Conservation (phyloP, 2,113 vertebrate species). For the Speoplatyrhinus poulsoni region DNA sequence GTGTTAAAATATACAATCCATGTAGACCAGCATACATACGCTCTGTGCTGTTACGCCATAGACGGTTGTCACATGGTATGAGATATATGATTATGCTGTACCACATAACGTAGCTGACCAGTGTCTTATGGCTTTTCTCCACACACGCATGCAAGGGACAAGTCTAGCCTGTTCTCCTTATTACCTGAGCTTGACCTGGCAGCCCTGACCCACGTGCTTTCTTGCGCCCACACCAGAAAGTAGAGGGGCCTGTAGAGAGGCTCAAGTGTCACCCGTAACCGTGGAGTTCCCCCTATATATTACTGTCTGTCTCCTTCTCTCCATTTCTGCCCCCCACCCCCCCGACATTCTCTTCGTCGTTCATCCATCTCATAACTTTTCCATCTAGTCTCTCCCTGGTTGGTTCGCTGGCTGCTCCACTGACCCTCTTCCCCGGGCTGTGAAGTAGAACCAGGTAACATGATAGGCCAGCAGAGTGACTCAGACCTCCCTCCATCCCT, state of each 20-base stretch:
- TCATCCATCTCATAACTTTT: neutral
- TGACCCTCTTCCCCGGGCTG: conserved; percentile 32
- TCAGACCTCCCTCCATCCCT: conserved; percentile 19
- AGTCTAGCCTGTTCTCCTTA: neutral
- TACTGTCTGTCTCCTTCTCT: neutral
- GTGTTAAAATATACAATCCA: neutral
- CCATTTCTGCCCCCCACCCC: conserved; percentile 7
- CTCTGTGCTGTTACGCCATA: neutral
- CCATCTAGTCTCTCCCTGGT: neutral
- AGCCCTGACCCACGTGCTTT: neutral
- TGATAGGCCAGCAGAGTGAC: conserved; percentile 41
- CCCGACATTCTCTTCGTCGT: neutral
- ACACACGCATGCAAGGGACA: neutral
- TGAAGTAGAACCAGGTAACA: conserved; percentile 55
- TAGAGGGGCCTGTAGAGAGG: neutral
- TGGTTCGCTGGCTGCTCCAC: conserved; percentile 20
- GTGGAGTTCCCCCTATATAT: neutral
- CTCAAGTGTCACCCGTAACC: conserved; percentile 18
- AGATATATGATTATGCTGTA: neutral
- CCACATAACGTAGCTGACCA: neutral
- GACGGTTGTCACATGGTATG: neutral
- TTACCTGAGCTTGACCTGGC: conserved; percentile 25
- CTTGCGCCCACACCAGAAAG: conserved; percentile 25
- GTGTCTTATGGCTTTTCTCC: neutral
- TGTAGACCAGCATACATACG: neutral